Conservation (phyloP, 2,797 vertebrate genomes). For the Amniataba percoides region DNA sequence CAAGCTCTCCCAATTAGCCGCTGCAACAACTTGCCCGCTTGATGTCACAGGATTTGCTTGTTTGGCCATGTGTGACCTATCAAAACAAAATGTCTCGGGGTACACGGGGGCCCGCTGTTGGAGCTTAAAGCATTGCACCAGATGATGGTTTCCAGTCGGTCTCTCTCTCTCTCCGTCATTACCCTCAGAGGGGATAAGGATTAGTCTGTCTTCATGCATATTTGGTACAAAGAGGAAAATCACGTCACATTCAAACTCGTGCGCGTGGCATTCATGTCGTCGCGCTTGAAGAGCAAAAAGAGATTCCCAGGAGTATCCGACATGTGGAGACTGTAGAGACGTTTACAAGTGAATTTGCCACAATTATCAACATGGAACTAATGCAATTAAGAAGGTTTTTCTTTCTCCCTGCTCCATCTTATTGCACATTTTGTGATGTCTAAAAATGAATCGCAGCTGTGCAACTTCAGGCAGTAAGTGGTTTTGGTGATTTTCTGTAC, state of each 20-base stretch:
- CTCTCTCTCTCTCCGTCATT: constrained; percentile 3
- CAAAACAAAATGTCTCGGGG: constrained; percentile 28
- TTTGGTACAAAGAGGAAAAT: constrained; percentile 12
- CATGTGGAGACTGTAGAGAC: not conserved
- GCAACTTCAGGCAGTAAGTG: not conserved
- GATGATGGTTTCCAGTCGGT: constrained; percentile 18
- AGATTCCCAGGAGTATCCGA: not conserved
- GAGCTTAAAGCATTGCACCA: constrained; percentile 13
- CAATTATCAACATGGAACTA: constrained; percentile 1
- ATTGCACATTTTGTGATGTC: not conserved
- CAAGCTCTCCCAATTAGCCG: constrained; percentile 43
- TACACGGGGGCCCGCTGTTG: not conserved
- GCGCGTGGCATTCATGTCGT: not conserved
- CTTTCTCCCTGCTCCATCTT: not conserved
- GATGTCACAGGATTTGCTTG: constrained; percentile 34
- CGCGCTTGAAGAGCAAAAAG: constrained; percentile 6
- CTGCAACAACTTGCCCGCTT: not conserved
- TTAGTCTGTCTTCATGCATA: constrained; percentile 27
- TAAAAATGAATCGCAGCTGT: not conserved
- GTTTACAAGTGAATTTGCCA: not conserved
- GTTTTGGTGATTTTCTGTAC: not conserved
- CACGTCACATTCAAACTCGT: not conserved
- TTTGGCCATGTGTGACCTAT: constrained; percentile 26
- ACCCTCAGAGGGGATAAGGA: constrained; percentile 17
- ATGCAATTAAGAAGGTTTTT: not conserved